Percentiles rank a stretch among this genome's conserved stretches.
Evolutionary conservation across 2,888 invertebrate genomes (phyloP).

Genomic region (Euplexia lucipara): DNA sequence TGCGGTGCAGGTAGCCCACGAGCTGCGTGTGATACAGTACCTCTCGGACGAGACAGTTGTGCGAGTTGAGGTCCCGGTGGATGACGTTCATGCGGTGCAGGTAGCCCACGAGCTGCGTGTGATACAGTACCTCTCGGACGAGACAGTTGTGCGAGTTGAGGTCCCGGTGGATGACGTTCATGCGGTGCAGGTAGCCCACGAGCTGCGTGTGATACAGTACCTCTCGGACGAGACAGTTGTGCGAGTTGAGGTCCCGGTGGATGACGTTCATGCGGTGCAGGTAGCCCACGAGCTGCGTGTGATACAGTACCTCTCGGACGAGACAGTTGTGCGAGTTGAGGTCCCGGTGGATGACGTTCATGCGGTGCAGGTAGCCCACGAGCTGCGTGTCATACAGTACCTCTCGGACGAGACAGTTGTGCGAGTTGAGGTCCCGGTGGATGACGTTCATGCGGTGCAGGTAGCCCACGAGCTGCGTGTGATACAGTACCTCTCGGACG

Average conservation of each 20-base stretch:
- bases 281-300: no score
- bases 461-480: no score
- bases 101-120: no score
- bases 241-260: constrained; percentile 98
- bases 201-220: constrained; percentile 76
- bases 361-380: no score
- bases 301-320: constrained; percentile 93
- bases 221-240: constrained; percentile 97
- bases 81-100: constrained; percentile 98
- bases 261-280: constrained; percentile 98
- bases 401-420: constrained; percentile 97
- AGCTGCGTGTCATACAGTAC: constrained; percentile 76
- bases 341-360: constrained; percentile 98
- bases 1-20: no score
- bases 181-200: no score
- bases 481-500: constrained; percentile 93
- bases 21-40: constrained; percentile 76
- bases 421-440: constrained; percentile 98
- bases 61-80: constrained; percentile 98
- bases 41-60: constrained; percentile 97
- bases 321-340: constrained; percentile 99
- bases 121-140: constrained; percentile 93
- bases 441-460: constrained; percentile 98
- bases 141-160: constrained; percentile 99
- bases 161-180: constrained; percentile 98